These are phyloP conservation scores for Eupithecia vulgata DNA, from an alignment of 2,888 invertebrate species.

Conservation along the genomic window DNA sequence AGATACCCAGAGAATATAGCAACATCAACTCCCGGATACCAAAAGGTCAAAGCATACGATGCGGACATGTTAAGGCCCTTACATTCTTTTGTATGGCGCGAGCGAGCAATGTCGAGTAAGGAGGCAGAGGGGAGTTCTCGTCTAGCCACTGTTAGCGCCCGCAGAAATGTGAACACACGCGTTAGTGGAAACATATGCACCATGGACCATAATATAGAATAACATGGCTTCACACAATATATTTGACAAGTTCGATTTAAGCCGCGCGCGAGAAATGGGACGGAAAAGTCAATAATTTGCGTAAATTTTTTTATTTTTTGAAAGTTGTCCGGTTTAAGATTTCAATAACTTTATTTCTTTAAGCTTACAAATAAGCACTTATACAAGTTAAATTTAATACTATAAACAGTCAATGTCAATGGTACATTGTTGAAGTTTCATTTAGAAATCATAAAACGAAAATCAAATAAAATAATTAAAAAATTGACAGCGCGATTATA, in stretches of 20 bases:
- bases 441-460: too few species aligned
- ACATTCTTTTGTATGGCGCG: constrained; percentile 88
- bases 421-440: too few species aligned
- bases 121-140: constrained; percentile 88
- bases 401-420: neutral
- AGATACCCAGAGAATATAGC: constrained; percentile 1
- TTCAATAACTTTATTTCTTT: too few species aligned
- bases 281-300: neutral
- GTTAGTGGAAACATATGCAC: constrained; percentile 57
- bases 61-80: constrained; percentile 80
- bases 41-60: constrained; percentile 45
- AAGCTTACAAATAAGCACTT: too few species aligned
- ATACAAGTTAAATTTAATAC: too few species aligned
- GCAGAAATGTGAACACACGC: constrained; percentile 65
- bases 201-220: neutral
- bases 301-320: too few species aligned
- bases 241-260: neutral
- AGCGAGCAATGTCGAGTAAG: constrained; percentile 87
- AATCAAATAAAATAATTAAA: too few species aligned
- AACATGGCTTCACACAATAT: constrained; percentile 2
- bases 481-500: neutral
- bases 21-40: neutral
- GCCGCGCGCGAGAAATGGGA: neutral
- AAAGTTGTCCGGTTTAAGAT: too few species aligned
- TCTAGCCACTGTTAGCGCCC: constrained; percentile 88